Conservation (phyloP, 2,888 invertebrate species). For the Saturnia japonica region DNA sequence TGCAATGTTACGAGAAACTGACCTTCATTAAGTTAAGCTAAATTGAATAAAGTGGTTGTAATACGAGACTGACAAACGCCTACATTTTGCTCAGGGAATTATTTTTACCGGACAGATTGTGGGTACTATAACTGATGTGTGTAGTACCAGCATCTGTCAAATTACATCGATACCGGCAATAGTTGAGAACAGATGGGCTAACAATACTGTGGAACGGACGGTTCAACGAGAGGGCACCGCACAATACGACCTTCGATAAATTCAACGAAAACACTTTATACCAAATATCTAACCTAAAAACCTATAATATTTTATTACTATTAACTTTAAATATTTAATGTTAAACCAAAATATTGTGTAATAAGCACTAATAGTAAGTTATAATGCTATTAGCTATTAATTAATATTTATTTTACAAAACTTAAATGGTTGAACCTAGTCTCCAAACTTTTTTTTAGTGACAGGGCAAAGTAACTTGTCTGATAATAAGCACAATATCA, state of each 20-base stretch:
- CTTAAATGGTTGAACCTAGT: too few relatives aligned
- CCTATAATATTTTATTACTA: conserved; percentile 26
- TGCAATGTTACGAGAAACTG: background rate
- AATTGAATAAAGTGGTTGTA: background rate
- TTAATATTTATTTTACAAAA: too few relatives aligned
- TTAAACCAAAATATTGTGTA: background rate
- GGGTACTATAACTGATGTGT: background rate
- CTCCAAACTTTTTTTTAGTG: too few relatives aligned
- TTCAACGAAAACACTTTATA: conserved; percentile 36
- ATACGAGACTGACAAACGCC: background rate
- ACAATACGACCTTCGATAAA: conserved; percentile 33
- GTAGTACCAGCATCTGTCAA: conserved; percentile 36
- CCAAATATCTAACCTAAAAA: too few relatives aligned
- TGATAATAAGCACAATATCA: too few relatives aligned
- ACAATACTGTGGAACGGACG: conserved; percentile 33
- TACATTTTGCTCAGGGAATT: conserved; percentile 9
- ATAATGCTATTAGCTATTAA: background rate
- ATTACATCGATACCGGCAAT: conserved; percentile 39
- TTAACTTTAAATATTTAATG: background rate
- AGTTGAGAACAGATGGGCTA: conserved; percentile 59
- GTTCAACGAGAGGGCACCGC: conserved; percentile 26
- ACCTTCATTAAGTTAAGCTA: background rate
- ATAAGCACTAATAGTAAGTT: background rate
- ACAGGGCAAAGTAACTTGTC: too few relatives aligned
- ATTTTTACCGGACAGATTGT: conserved; percentile 4